Evolutionary conservation across 2,113 vertebrate species (phyloP).

Genomic region (Mesoclemmys tuberculata): DNA sequence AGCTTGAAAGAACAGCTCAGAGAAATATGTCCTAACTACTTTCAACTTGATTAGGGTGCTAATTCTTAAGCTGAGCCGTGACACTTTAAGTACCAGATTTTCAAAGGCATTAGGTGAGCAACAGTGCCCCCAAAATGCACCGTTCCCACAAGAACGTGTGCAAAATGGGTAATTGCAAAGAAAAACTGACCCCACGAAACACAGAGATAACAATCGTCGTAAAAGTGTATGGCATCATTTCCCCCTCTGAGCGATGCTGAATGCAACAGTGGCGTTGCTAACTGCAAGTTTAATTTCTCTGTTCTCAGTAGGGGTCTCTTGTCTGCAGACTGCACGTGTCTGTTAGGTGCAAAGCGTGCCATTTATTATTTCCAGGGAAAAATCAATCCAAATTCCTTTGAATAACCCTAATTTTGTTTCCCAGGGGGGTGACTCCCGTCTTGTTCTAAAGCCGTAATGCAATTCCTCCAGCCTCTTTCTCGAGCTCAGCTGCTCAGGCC

Average conservation of each 20-base stretch:
- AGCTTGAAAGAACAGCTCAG: background rate
- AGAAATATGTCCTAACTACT: background rate
- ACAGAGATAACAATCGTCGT: no score
- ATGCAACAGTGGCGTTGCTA: background rate
- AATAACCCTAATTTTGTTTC: background rate
- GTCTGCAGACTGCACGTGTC: background rate
- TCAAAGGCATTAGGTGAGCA: background rate
- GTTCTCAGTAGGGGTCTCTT: background rate
- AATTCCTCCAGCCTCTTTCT: background rate
- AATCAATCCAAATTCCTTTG: background rate
- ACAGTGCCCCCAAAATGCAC: background rate
- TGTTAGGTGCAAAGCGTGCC: background rate
- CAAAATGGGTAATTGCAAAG: background rate
- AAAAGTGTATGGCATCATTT: background rate
- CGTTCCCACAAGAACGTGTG: background rate
- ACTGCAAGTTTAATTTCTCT: background rate
- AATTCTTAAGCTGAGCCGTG: background rate
- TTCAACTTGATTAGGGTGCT: background rate
- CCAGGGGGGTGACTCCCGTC: background rate
- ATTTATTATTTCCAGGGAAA: background rate
- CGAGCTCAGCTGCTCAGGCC: background rate
- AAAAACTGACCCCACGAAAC: background rate
- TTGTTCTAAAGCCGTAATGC: background rate
- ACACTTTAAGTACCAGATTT: background rate
- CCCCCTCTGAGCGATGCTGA: background rate